These are phyloP conservation scores for Liasis olivaceus DNA, from an alignment of 2,797 vertebrate genomes.

Conservation along the genomic window DNA sequence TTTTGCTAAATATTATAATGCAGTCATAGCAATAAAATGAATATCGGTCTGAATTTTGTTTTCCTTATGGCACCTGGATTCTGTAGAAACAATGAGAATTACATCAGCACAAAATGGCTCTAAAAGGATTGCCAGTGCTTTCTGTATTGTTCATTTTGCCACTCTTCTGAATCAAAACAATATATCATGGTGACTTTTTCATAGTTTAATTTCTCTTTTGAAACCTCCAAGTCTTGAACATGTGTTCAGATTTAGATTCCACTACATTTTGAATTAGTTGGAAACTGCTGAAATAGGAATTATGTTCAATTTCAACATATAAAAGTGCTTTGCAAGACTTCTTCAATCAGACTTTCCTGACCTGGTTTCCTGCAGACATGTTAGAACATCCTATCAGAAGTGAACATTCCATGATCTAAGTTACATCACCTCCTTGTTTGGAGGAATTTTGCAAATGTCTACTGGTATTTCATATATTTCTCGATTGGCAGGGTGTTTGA, in stretches of 20 bases:
- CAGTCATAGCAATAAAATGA: constrained; percentile 20
- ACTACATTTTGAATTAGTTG: neutral
- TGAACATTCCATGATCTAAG: neutral
- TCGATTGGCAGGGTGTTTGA: no score
- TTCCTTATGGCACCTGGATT: constrained; percentile 38
- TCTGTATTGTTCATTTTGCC: constrained; percentile 20
- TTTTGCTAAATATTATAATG: constrained; percentile 29
- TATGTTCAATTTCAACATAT: neutral
- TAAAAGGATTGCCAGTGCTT: neutral
- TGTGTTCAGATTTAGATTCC: neutral
- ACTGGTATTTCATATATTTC: neutral
- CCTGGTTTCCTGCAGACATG: neutral
- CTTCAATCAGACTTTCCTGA: neutral
- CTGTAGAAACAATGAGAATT: constrained; percentile 9
- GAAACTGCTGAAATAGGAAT: neutral
- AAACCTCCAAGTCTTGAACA: no score
- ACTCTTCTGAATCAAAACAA: constrained; percentile 31
- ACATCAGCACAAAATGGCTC: constrained; percentile 26
- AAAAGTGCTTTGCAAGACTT: neutral
- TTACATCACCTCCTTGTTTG: neutral
- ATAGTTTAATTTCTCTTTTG: neutral
- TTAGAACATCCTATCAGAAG: neutral
- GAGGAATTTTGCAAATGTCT: neutral
- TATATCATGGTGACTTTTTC: neutral
- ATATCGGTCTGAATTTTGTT: constrained; percentile 11